Evolutionary conservation across 2,797 vertebrate species (phyloP).

Genomic region (Enteromius viviparus): DNA sequence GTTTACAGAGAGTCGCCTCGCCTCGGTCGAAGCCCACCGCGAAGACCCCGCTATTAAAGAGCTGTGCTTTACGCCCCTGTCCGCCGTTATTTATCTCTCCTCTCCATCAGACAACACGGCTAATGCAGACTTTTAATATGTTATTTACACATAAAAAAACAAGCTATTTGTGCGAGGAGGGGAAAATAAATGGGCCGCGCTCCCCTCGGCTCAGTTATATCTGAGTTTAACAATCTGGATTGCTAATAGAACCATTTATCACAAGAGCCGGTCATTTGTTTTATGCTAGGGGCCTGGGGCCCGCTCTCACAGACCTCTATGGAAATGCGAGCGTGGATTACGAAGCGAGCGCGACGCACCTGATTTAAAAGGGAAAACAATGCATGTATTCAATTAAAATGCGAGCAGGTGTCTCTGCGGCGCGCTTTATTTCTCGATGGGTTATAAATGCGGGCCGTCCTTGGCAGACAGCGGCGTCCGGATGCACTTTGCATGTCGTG

Average conservation of each 20-base stretch:
- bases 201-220: conserved; percentile 88
- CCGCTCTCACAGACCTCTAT: conserved; percentile 83
- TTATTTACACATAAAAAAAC: conserved; percentile 98
- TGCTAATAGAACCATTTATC: conserved; percentile 99
- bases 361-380: conserved; percentile 71
- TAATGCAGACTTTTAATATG: conserved; percentile 98
- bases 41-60: conserved; percentile 81
- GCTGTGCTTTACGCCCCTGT: conserved; percentile 89
- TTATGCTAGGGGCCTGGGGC: conserved; percentile 83
- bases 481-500: conserved; percentile 34
- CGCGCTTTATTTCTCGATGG: conserved; percentile 51
- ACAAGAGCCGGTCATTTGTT: conserved; percentile 86
- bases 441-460: conserved; percentile 38
- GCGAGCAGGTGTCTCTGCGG: conserved; percentile 65
- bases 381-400: conserved; percentile 69
- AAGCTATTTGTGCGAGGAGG: conserved; percentile 84
- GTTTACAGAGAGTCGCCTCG: conserved; percentile 86
- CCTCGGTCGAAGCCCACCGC: conserved; percentile 92
- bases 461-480: conserved; percentile 1
- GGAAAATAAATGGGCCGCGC: conserved; percentile 87
- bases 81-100: conserved; percentile 96
- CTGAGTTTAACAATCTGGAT: conserved; percentile 98
- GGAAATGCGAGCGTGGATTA: conserved; percentile 79
- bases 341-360: conserved; percentile 73
- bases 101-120: conserved; percentile 88